Evolutionary conservation across 2,113 vertebrate species (phyloP).

Genomic region (Lophochroa leadbeateri): DNA sequence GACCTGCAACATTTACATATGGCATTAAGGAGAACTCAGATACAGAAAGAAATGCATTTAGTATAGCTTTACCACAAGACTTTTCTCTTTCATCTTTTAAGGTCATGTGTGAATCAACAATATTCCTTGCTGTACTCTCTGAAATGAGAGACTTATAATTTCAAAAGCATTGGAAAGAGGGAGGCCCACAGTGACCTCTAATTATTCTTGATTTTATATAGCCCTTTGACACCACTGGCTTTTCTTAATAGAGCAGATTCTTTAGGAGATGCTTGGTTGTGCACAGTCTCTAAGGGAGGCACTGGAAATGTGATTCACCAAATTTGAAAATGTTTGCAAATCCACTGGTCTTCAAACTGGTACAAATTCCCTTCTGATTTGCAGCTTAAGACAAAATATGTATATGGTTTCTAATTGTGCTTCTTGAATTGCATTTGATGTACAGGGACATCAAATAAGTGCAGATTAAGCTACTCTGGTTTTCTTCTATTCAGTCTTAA

Average conservation of each 20-base stretch:
- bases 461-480: neutral
- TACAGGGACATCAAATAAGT: neutral
- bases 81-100: neutral
- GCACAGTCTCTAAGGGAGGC: neutral
- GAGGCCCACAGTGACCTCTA: neutral
- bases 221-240: neutral
- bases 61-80: neutral
- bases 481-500: slow-evolving; percentile 9
- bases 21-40: neutral
- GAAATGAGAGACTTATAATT: neutral
- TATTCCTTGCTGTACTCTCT: neutral
- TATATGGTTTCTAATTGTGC: neutral
- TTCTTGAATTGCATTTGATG: neutral
- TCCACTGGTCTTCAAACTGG: neutral
- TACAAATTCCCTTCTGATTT: neutral
- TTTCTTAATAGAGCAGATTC: neutral
- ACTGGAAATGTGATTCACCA: neutral
- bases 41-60: neutral
- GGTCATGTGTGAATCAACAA: neutral
- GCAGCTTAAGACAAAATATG: neutral
- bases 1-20: neutral
- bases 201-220: neutral
- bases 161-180: neutral
- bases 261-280: neutral
- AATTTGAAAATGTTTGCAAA: neutral